Evolutionary conservation across 2,113 vertebrate genomes (phyloP).

Genomic region (Mola mola): DNA sequence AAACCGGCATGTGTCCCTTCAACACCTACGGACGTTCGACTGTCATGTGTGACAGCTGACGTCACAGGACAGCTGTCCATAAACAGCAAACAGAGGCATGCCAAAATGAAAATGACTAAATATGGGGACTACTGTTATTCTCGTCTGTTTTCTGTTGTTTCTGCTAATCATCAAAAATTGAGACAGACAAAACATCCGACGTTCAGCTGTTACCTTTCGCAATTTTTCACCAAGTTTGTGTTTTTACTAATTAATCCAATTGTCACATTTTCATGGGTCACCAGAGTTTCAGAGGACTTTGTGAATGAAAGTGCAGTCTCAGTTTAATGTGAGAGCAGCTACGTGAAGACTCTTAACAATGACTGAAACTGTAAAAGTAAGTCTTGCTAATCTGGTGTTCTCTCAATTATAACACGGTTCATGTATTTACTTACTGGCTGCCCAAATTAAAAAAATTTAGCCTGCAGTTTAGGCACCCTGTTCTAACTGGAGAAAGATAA

Average conservation of each 20-base stretch:
- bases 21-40: too few species aligned
- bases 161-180: neutral
- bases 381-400: constrained; percentile 10
- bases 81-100: neutral
- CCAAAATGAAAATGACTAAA: constrained; percentile 10
- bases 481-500: constrained; percentile 21
- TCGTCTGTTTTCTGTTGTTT: constrained; percentile 1
- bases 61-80: neutral
- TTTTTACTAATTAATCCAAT: constrained; percentile 56
- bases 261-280: constrained; percentile 36
- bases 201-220: constrained; percentile 8
- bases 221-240: constrained; percentile 37
- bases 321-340: constrained; percentile 29
- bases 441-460: neutral
- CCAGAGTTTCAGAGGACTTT: constrained; percentile 17
- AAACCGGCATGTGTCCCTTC: neutral
- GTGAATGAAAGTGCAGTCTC: constrained; percentile 25
- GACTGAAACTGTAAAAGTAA: constrained; percentile 5
- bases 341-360: neutral
- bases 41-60: too few species aligned
- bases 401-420: neutral
- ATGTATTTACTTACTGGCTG: neutral
- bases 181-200: neutral
- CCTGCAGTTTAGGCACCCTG: constrained; percentile 6
- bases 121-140: neutral